Conservation (phyloP, 2,113 vertebrate species). For the Lophius piscatorius region DNA sequence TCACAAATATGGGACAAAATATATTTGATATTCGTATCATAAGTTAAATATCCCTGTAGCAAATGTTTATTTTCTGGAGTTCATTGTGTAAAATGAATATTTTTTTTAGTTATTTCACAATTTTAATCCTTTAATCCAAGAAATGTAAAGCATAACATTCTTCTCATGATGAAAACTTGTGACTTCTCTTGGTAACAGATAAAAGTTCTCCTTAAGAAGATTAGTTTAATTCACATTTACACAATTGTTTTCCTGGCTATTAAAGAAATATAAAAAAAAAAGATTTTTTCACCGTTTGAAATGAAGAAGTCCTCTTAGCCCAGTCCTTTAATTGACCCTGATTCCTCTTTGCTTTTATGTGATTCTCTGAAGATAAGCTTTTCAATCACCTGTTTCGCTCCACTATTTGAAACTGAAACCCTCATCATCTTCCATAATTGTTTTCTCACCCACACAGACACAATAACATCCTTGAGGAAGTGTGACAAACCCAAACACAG, state of each 20-base stretch:
- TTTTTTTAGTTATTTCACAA: too few species aligned
- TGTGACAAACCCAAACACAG: constrained; percentile 74
- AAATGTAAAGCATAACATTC: too few species aligned
- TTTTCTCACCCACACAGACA: constrained; percentile 68
- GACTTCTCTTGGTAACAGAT: background rate
- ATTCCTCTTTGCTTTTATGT: constrained; percentile 14
- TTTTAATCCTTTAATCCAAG: too few species aligned
- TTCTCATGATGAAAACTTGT: background rate
- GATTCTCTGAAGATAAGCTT: constrained; percentile 40
- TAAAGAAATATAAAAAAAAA: background rate
- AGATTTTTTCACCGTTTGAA: background rate
- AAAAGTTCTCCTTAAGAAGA: too few species aligned
- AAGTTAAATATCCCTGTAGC: too few species aligned
- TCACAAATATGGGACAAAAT: too few species aligned
- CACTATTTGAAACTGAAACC: constrained; percentile 45
- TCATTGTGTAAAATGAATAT: too few species aligned
- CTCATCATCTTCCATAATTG: constrained; percentile 53
- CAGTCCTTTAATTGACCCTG: background rate
- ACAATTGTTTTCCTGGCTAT: too few species aligned
- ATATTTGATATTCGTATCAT: too few species aligned
- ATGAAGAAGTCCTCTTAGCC: background rate
- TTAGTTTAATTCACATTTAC: too few species aligned
- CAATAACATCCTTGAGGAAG: constrained; percentile 69
- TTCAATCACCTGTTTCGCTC: constrained; percentile 46
- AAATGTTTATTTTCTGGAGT: too few species aligned